phyloP scores from a whole-genome alignment of 2,888 invertebrate genomes.

The Rosalia funebris region DNA sequence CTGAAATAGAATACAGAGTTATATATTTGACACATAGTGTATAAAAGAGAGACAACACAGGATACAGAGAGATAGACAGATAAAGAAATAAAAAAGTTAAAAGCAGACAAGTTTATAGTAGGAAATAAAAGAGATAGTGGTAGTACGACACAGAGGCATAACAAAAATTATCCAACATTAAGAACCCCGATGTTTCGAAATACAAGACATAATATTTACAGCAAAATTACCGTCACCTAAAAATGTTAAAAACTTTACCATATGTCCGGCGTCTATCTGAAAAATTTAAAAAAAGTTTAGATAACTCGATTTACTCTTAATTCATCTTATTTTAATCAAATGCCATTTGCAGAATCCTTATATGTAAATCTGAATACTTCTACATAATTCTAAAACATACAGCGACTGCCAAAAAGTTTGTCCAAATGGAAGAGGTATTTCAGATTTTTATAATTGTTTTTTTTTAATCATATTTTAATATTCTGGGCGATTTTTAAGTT shows the following conservation, averaged over 20 bases:
- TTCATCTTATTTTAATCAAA: background rate
- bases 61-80: too few relatives aligned
- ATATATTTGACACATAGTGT: too few relatives aligned
- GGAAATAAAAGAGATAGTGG: background rate
- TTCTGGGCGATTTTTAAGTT: too few relatives aligned
- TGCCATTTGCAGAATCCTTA: background rate
- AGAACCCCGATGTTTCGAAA: background rate
- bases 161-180: too few relatives aligned
- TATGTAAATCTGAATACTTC: background rate
- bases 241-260: background rate
- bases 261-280: background rate
- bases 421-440: background rate
- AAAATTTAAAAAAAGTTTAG: background rate
- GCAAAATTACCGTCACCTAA: background rate
- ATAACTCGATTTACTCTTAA: too few relatives aligned
- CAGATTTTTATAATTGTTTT: background rate
- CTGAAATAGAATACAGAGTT: too few relatives aligned
- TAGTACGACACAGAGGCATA: too few relatives aligned
- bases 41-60: too few relatives aligned
- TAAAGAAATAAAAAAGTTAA: background rate
- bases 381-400: background rate
- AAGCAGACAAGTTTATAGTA: background rate
- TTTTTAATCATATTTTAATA: too few relatives aligned
- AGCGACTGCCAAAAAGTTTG: background rate
- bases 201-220: background rate